phyloP scores from a whole-genome alignment of 1,140 invertebrate genomes.

The Macrostomum lignano region DNA sequence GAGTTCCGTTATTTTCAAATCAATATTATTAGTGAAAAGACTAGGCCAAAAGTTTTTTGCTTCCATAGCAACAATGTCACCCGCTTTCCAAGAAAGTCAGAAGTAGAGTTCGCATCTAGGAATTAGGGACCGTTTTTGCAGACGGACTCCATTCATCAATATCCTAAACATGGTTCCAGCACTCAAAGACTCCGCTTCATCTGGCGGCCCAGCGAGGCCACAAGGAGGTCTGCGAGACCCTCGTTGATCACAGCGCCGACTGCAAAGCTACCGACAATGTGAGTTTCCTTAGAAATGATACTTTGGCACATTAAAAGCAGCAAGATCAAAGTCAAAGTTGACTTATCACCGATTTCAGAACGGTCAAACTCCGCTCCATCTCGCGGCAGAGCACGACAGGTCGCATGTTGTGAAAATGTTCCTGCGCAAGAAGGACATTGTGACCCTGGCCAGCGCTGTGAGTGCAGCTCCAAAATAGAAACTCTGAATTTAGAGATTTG shows the following conservation, averaged over 20 bases:
- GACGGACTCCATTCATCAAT: too few relatives aligned
- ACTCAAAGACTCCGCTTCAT: slow-evolving; percentile 32
- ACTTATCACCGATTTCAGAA: too few relatives aligned
- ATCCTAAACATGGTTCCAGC: background rate
- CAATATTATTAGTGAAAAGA: background rate
- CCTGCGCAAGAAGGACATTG: too few relatives aligned
- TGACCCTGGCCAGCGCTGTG: too few relatives aligned
- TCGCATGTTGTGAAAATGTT: slow-evolving; percentile 90
- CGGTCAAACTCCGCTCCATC: slow-evolving; percentile 34
- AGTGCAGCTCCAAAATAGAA: slow-evolving; percentile 76
- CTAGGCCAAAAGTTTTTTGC: background rate
- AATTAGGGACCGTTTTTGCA: too few relatives aligned
- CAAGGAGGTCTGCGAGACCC: slow-evolving; percentile 40
- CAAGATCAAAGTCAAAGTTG: too few relatives aligned
- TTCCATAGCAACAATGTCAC: too few relatives aligned
- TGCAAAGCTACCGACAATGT: slow-evolving; percentile 1
- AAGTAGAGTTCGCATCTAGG: too few relatives aligned
- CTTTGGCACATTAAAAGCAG: too few relatives aligned
- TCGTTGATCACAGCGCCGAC: slow-evolving; percentile 29
- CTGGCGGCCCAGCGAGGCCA: slow-evolving; percentile 72
- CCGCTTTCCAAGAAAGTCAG: too few relatives aligned
- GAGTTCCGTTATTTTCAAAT: background rate
- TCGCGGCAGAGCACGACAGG: slow-evolving; percentile 87
- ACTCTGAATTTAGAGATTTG: too few relatives aligned
- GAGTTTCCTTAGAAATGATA: slow-evolving; percentile 4